These are phyloP conservation scores for Diorhabda carinulata DNA, from an alignment of 1,140 invertebrate genomes.

Conservation along the genomic window DNA sequence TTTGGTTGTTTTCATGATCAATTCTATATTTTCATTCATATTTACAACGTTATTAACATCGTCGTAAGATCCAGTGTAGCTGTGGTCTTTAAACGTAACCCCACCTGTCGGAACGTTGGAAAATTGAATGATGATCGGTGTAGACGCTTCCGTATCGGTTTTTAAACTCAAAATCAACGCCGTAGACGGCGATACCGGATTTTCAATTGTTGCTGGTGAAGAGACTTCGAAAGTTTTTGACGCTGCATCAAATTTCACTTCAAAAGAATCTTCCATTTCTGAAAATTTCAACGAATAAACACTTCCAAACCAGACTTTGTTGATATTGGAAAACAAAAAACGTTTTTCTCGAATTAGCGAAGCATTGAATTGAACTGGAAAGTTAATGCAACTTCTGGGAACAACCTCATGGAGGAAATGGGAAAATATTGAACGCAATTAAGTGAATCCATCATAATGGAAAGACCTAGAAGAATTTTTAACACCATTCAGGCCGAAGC, in stretches of 20 bases:
- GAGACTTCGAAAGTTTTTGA: not conserved
- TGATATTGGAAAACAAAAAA: too few relatives aligned
- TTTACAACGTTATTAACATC: conserved; percentile 8
- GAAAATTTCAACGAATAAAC: too few relatives aligned
- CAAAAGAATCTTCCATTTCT: not conserved
- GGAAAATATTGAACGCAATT: too few relatives aligned
- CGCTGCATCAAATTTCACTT: not conserved
- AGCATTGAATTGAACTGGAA: too few relatives aligned
- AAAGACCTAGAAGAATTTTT: too few relatives aligned
- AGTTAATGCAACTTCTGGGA: too few relatives aligned
- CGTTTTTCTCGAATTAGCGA: too few relatives aligned
- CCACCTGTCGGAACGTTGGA: not conserved
- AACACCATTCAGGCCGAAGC: too few relatives aligned
- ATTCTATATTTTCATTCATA: conserved; percentile 12
- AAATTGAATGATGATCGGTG: conserved; percentile 3
- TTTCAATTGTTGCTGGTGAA: not conserved
- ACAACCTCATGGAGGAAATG: too few relatives aligned
- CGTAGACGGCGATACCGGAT: not conserved
- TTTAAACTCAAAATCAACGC: conserved; percentile 1
- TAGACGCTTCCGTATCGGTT: not conserved
- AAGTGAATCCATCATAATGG: too few relatives aligned
- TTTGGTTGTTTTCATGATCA: not conserved
- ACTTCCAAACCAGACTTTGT: too few relatives aligned
- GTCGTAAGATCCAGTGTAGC: conserved; percentile 18
- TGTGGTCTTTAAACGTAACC: conserved; percentile 15